A percentile compares a stretch with the other conserved stretches of the same genome.
Conservation (phyloP, 2,888 invertebrate genomes). For the Melipona beecheii region DNA sequence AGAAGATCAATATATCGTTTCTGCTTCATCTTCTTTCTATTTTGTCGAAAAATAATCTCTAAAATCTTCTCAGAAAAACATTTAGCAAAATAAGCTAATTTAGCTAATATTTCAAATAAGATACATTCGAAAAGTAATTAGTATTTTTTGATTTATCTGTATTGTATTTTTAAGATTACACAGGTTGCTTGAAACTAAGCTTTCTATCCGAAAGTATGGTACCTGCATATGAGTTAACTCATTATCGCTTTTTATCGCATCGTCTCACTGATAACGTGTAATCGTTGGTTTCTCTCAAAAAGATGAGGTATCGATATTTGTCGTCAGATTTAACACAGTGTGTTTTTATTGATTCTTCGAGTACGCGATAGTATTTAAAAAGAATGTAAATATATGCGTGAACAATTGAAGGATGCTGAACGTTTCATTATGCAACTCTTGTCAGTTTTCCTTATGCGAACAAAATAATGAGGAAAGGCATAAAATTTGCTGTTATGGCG, state of each 20-base stretch:
- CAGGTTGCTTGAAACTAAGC: background rate
- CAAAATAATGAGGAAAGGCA: constrained; percentile 3
- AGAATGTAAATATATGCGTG: background rate
- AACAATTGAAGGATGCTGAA: constrained; percentile 10
- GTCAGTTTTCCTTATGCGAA: constrained; percentile 8
- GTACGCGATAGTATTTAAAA: background rate
- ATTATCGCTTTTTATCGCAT: constrained; percentile 77
- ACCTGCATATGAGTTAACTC: constrained; percentile 65
- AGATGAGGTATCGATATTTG: constrained; percentile 65
- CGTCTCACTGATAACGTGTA: constrained; percentile 72
- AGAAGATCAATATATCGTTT: constrained; percentile 22
- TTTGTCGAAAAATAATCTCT: constrained; percentile 21
- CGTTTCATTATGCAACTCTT: constrained; percentile 27
- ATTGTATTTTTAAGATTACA: background rate
- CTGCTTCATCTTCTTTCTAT: constrained; percentile 39
- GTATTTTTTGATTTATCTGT: constrained; percentile 10
- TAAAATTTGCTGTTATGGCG: constrained; percentile 34
- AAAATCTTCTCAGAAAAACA: constrained; percentile 3
- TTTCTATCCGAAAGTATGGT: constrained; percentile 64
- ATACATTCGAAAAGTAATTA: background rate
- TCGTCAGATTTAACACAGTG: constrained; percentile 58
- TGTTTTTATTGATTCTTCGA: constrained; percentile 48
- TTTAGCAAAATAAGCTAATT: background rate
- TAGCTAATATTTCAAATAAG: background rate
- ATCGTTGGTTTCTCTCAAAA: constrained; percentile 69